These are phyloP conservation scores for Mesocricetus auratus DNA, from an alignment of 2,113 vertebrate species.

Conservation along the genomic window DNA sequence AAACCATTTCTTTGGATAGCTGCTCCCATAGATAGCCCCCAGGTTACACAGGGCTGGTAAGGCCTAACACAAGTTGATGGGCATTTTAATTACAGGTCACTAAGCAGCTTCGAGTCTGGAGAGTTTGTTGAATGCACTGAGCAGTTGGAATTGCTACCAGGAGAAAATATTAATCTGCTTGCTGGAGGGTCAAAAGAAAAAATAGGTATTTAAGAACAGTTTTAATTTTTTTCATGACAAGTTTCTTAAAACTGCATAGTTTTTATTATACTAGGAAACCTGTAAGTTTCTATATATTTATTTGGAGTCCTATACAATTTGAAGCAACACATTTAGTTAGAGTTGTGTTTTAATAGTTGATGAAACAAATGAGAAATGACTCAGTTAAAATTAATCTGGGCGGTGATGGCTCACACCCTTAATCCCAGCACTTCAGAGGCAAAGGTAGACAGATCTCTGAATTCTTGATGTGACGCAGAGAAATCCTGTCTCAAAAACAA, in stretches of 20 bases:
- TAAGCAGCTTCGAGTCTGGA: constrained; percentile 96
- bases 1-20: background rate
- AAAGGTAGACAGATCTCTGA: background rate
- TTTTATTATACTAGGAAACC: constrained; percentile 48
- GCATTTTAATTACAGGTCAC: constrained; percentile 89
- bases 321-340: constrained; percentile 5
- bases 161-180: constrained; percentile 95
- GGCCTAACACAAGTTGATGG: constrained; percentile 31
- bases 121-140: constrained; percentile 93
- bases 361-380: constrained; percentile 38
- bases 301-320: background rate
- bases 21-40: background rate
- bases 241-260: constrained; percentile 32
- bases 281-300: background rate
- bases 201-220: constrained; percentile 89
- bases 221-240: constrained; percentile 38
- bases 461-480: background rate
- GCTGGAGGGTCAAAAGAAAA: constrained; percentile 94
- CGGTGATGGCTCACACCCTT: background rate
- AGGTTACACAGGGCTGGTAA: background rate
- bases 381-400: constrained; percentile 29
- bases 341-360: constrained; percentile 11
- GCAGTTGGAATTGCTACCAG: constrained; percentile 96
- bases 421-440: background rate
- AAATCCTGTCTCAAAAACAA: background rate